phyloP scores from a whole-genome alignment of 2,888 invertebrate species.

The Agrochola litura region DNA sequence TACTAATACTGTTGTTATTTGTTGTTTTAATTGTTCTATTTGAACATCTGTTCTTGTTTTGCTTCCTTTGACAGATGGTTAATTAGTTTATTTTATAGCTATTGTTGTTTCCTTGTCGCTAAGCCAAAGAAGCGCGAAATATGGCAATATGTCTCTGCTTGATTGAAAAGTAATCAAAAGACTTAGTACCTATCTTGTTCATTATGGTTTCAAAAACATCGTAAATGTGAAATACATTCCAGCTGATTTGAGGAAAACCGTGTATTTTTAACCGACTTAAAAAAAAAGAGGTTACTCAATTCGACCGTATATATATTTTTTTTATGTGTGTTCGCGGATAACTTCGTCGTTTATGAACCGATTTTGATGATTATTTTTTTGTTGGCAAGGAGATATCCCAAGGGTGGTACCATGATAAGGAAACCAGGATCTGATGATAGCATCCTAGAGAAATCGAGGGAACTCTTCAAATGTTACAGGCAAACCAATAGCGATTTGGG shows the following conservation, averaged over 20 bases:
- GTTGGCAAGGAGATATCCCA: too few species aligned
- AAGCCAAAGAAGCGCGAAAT: background rate
- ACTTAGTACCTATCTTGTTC: background rate
- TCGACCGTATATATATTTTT: too few species aligned
- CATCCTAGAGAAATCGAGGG: too few species aligned
- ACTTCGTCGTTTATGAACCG: too few species aligned
- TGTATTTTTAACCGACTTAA: too few species aligned
- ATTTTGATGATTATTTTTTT: too few species aligned
- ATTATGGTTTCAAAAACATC: background rate
- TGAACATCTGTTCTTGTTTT: constrained; percentile 53
- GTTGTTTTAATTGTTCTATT: constrained; percentile 45
- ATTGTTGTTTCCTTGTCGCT: constrained; percentile 30
- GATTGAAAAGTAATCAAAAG: background rate
- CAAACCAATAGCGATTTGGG: too few species aligned
- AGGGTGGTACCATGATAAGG: too few species aligned
- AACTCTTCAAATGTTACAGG: too few species aligned
- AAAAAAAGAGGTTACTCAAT: too few species aligned
- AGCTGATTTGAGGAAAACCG: background rate
- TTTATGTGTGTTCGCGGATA: too few species aligned
- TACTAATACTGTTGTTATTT: constrained; percentile 51
- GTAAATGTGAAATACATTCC: background rate
- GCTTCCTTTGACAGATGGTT: constrained; percentile 38
- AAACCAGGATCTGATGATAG: too few species aligned
- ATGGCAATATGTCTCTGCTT: background rate
- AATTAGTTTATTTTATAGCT: constrained; percentile 36